Percentiles rank a stretch among this genome's conserved stretches.
Evolutionary conservation across 2,888 invertebrate genomes (phyloP).

Genomic region (Agrotis clavis): DNA sequence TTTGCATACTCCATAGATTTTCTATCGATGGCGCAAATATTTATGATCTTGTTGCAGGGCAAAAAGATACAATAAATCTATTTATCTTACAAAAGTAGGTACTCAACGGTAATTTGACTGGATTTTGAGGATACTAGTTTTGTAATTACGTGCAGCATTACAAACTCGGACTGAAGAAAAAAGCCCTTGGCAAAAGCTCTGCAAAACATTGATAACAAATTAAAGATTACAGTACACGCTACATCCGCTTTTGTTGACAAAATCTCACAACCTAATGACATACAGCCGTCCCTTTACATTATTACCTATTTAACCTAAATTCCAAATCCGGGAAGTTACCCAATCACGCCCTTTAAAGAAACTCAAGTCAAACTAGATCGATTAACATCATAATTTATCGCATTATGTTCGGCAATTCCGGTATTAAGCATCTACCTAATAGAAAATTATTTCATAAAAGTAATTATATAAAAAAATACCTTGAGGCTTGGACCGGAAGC

Average conservation of each 20-base stretch:
- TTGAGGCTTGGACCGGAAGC: conserved; percentile 81
- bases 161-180: neutral
- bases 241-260: neutral
- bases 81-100: too few species aligned
- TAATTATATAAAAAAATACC: conserved; percentile 81
- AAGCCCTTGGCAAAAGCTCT: neutral
- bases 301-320: conserved; percentile 7
- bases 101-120: too few species aligned
- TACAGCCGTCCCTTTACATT: neutral
- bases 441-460: conserved; percentile 72
- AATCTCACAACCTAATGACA: neutral
- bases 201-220: neutral
- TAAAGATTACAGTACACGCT: neutral
- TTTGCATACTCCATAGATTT: too few species aligned
- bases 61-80: too few species aligned
- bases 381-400: conserved; percentile 63
- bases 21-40: too few species aligned
- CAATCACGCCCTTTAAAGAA: conserved; percentile 48
- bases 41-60: too few species aligned
- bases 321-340: conserved; percentile 49
- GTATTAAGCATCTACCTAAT: conserved; percentile 62
- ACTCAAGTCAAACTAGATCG: conserved; percentile 58
- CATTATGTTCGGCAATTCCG: conserved; percentile 54
- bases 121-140: too few species aligned
- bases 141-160: neutral